Evolutionary conservation across 1,140 invertebrate genomes (phyloP), one percentile per base, ranked within the genome.

Genomic region (Zaprionus nigranus): DNA sequence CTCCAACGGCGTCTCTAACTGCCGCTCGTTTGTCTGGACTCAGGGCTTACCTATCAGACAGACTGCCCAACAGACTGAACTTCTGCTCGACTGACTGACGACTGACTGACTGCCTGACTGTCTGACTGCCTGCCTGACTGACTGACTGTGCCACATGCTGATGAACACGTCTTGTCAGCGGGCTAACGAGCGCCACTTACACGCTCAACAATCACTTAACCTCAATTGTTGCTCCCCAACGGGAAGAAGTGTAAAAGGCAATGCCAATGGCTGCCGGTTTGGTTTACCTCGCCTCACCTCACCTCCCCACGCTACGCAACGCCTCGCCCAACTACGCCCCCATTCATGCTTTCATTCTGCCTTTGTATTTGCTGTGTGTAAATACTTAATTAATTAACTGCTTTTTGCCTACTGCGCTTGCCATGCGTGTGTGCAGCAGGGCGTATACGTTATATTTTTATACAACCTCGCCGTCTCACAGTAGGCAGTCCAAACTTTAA

Each of bases 131-230:
- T 49, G 53, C 1, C 53, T 26, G 26, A n/a, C 26, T 15, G 53
- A 11, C 38, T 71, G 61, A 53, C 75, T 64, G 64, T 51, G 73
- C 77, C 81, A 84, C 81, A 84, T 84, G 81, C 81, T 84, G 81
- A 84, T 84, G 81, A 84, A 84, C 81, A 84, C 81, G 81, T 84
- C 81, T 84, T 84, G 81, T 84, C 81, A 84, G 81, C 81, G 81
- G 81, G 81, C 81, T 84, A 84, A 84, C 81, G 81, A 84, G 81
- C 81, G 81, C 81, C 81, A 84, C 81, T 84, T 84, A 84, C 81
- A 84, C 81, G 81, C 81, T 84, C 81, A 84, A 84, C 81, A 84
- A 84, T 84, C 81, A 84, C 81, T 84, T 84, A 84, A 84, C 81
- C 81, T 84, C 81, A 84, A 84, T 84, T 84, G 81, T 84, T 84